These are phyloP conservation scores for Meganola albula DNA, from an alignment of 2,888 invertebrate species.

Conservation along the genomic window DNA sequence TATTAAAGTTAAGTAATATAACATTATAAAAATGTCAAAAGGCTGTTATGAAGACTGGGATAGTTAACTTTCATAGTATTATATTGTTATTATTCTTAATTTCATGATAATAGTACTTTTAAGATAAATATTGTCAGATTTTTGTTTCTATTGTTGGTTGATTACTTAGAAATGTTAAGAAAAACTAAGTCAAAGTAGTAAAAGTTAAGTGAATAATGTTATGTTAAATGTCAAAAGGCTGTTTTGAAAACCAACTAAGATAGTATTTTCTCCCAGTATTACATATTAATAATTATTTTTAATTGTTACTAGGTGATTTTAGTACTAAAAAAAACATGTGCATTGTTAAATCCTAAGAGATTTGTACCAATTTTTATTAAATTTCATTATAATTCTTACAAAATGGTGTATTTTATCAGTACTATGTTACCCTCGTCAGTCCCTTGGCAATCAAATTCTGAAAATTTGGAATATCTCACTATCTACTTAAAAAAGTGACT, in stretches of 20 bases:
- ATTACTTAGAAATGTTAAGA: conserved; percentile 7
- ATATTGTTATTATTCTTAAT: too few relatives aligned
- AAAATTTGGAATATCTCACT: conserved; percentile 10
- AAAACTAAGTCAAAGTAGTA: conserved; percentile 1
- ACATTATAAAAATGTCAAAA: too few relatives aligned
- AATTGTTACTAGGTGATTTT: background rate
- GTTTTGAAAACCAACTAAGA: background rate
- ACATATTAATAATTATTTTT: background rate
- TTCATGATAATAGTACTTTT: too few relatives aligned
- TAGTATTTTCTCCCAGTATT: too few relatives aligned
- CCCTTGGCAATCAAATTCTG: conserved; percentile 10
- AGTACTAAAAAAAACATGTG: conserved; percentile 3
- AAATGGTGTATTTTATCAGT: conserved; percentile 4
- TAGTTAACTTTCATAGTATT: too few relatives aligned
- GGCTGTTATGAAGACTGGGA: too few relatives aligned
- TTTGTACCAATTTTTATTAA: background rate
- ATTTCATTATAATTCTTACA: conserved; percentile 3
- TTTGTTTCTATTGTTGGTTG: conserved; percentile 7
- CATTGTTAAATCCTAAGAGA: conserved; percentile 5
- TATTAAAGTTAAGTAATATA: too few relatives aligned
- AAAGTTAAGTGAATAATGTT: background rate
- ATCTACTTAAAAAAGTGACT: conserved; percentile 23
- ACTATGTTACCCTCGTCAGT: too few relatives aligned
- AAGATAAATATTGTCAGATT: conserved; percentile 3
- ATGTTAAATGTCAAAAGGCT: background rate